A percentile compares a stretch with the other conserved stretches of the same genome.
These are phyloP conservation scores for Odontophorus gujanensis DNA, from an alignment of 2,113 vertebrate species.

Conservation along the genomic window DNA sequence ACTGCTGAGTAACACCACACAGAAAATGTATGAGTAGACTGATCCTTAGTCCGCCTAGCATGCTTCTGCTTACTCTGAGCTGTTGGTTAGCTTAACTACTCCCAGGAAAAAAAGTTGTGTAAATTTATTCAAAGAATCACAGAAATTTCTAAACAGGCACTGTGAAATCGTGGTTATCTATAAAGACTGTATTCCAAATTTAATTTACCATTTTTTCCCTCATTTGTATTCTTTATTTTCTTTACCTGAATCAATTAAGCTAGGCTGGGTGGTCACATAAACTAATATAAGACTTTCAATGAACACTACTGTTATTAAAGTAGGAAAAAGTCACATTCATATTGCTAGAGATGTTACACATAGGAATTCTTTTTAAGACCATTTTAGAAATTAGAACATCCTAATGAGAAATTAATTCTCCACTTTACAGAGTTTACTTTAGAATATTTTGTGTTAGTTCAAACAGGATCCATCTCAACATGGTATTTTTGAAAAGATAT, in stretches of 20 bases:
- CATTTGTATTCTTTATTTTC: neutral
- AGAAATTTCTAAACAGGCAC: too few species aligned
- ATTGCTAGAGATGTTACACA: neutral
- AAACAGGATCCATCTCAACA: neutral
- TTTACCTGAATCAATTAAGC: conserved; percentile 24
- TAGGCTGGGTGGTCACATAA: neutral
- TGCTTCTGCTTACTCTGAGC: neutral
- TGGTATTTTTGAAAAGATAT: neutral
- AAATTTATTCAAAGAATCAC: neutral
- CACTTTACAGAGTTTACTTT: neutral
- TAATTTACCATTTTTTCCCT: neutral
- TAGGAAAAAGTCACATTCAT: neutral
- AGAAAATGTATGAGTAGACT: neutral
- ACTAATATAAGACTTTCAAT: neutral
- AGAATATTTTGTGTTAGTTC: neutral
- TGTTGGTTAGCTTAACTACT: neutral
- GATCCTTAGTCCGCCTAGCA: neutral
- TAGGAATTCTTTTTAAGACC: neutral
- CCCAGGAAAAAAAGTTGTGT: neutral
- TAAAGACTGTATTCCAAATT: neutral
- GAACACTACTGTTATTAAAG: conserved; percentile 6
- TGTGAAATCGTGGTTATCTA: neutral
- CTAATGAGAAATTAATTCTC: neutral
- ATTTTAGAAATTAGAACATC: neutral
- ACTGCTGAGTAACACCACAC: neutral